Conservation (phyloP, 2,888 invertebrate genomes). For the Notodonta ziczac region DNA sequence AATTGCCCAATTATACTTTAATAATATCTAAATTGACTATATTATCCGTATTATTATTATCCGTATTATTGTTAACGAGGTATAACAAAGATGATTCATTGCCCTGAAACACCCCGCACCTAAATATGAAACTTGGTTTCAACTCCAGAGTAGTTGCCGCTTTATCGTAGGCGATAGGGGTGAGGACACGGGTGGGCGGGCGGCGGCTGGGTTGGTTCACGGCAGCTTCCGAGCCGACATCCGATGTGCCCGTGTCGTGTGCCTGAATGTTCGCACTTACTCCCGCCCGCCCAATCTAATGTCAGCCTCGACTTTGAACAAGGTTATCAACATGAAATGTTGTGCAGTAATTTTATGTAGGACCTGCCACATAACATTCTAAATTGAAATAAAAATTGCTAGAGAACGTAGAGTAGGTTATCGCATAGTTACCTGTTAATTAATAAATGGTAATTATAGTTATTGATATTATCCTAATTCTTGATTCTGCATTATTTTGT, state of each 20-base stretch:
- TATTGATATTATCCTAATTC: too few relatives aligned
- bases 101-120: neutral
- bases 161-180: constrained; percentile 32
- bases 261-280: constrained; percentile 29
- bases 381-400: too few relatives aligned
- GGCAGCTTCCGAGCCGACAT: constrained; percentile 52
- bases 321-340: constrained; percentile 11
- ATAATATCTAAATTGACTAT: too few relatives aligned
- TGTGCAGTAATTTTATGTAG: neutral
- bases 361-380: neutral
- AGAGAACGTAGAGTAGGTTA: too few relatives aligned
- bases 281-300: constrained; percentile 15
- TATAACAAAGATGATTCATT: neutral
- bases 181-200: constrained; percentile 26
- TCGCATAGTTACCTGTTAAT: too few relatives aligned
- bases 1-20: neutral
- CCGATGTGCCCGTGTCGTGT: constrained; percentile 42
- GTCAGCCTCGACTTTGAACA: constrained; percentile 15
- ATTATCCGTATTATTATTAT: too few relatives aligned
- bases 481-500: too few relatives aligned
- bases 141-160: constrained; percentile 16
- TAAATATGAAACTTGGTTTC: constrained; percentile 5
- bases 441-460: too few relatives aligned
- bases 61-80: too few relatives aligned
- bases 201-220: constrained; percentile 37